Evolutionary conservation across 2,113 vertebrate genomes (phyloP), one percentile per base, ranked within the genome.

Genomic region (Oryzias melastigma): DNA sequence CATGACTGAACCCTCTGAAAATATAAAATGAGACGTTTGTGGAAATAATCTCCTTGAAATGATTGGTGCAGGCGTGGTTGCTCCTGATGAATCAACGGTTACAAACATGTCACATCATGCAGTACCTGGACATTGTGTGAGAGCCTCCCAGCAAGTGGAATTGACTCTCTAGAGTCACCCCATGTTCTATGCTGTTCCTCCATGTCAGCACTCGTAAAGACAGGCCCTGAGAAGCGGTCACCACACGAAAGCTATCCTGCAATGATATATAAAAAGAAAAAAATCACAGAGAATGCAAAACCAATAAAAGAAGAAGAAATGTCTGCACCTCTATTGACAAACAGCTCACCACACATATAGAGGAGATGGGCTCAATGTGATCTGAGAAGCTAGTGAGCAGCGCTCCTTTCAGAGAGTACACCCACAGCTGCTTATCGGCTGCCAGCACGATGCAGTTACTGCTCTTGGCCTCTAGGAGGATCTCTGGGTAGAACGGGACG

Each of bases 291-390:
- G 25, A 14, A 14, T 1, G 12, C 35, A 40, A 14, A 53, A 40
- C 10, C 7, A 35, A 42, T 0, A 55, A 18, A 44, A 48, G 14
- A 8, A 19, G 18, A 20, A 20, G 5, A 7, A n/a, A 15, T 15
- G 7, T 52, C 35, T 55, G 10, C 35, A 58, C 19, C 19, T 19
- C 3, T 60, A 20, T 52, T 35, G 5, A 50, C 12, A 61, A 56
- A 10, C 3, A 45, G 13, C 90, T 82, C 81, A 94, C 95, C 94
- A 95, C 91, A 83, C 90, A 91, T 57, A 91, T n/a, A 14, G 93
- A 89, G 0, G 88, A 68, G 65, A 92, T 92, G n/a, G 91, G 83
- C 71, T 79, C 64, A 1, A 68, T 87, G 60, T 97, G 94, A 66
- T 95, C 93, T 73, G 90, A 83, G 80, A 95, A 94, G 71, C 40